These are phyloP conservation scores for Hapalemur alaotrensis DNA, from an alignment of 2,797 vertebrate species.

Conservation along the genomic window DNA sequence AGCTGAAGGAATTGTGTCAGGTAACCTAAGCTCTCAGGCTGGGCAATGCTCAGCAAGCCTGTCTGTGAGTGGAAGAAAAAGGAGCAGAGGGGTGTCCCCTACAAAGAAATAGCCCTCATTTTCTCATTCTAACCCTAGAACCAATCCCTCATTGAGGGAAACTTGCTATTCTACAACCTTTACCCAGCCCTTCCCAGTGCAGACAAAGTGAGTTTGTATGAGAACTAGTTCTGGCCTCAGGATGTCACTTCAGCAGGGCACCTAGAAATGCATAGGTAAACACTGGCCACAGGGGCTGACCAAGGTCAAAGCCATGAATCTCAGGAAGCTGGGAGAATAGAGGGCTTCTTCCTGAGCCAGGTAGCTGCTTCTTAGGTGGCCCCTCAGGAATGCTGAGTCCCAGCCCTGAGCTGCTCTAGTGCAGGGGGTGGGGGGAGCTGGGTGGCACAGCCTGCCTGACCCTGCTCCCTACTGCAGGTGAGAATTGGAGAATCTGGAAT, in stretches of 20 bases:
- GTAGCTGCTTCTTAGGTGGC: neutral
- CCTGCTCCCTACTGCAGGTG: neutral
- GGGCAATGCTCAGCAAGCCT: neutral
- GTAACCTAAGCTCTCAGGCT: neutral
- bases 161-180: neutral
- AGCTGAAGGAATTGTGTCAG: neutral
- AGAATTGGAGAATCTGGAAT: neutral
- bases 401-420: rapidly evolving
- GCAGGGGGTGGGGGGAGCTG: neutral
- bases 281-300: neutral
- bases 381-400: neutral
- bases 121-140: neutral
- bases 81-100: neutral
- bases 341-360: neutral
- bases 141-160: neutral
- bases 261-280: neutral
- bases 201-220: neutral
- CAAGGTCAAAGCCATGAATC: neutral
- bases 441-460: neutral
- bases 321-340: neutral
- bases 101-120: neutral
- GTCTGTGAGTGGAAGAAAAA: neutral
- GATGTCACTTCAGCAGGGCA: neutral
- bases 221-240: neutral
- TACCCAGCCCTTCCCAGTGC: neutral